Base-by-base conservation (phyloP, 1,140 invertebrate species). In the Holotrichia oblita region DNA sequence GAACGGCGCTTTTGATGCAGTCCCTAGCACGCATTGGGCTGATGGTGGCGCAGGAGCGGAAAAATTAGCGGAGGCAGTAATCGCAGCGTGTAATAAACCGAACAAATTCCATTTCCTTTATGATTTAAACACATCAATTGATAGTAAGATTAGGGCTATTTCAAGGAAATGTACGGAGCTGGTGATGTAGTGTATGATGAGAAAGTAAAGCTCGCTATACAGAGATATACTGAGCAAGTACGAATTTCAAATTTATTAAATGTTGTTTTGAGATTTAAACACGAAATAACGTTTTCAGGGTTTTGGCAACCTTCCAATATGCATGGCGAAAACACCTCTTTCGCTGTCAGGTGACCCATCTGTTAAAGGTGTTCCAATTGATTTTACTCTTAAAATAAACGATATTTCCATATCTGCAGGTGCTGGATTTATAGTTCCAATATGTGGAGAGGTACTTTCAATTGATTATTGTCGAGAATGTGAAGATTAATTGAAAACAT, bases 271-370 rank as follows among this genome's bases (percentile, higher is more conserved):
- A 41, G 8, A 69, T 34, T 78, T 42, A 42, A 73, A 75, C 3
- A 14, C 4, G 24, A 9, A 27, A 22, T 4, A 69, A 27, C 17
- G 9, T 75, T 80, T 84, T 42, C 86, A 95, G 91, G 97, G 97
- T 72, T 99, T 97, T 87, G 92, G 92, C 81, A 93, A 94, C 79
- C 87, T 99, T n/a, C 96, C 98, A 2, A 91, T 99, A 73, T 99
- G 98, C 85, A 99, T 99, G 96, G 97, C 98, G 0, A 99, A 99
- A 89, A 99, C 98, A 2, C 95, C 98, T 0, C 91, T 96, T 78
- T 99, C 98, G 0, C 87, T 99, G 22, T 98, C 96, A 3, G 94
- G 96, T 80, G 94, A 99, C 90, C 92, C 97, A 7, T 88, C 88
- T 0, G 87, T 96, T 48, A 99, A 99, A 88, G 98, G 98, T 40